A percentile compares a stretch with the other conserved stretches of the same genome.
Conservation (phyloP, 2,888 invertebrate genomes). For the Metallyticus violacea region DNA sequence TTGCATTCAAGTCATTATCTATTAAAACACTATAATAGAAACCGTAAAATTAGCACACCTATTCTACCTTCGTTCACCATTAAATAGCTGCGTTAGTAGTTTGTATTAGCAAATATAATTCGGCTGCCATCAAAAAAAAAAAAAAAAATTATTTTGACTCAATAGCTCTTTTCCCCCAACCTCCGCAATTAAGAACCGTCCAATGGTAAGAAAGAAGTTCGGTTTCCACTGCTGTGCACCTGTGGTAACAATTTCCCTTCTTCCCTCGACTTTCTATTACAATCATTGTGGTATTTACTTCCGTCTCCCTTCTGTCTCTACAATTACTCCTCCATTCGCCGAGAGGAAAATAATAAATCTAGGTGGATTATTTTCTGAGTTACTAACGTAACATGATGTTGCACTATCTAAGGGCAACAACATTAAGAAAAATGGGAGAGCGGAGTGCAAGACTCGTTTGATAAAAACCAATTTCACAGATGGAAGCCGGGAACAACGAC, state of each 20-base stretch:
- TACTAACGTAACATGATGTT: not conserved
- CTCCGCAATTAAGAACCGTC: too few relatives aligned
- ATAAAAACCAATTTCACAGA: not conserved
- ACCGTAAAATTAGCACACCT: too few relatives aligned
- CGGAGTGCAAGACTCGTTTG: not conserved
- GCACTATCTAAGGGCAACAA: not conserved
- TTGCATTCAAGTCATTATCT: too few relatives aligned
- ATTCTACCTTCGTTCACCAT: too few relatives aligned
- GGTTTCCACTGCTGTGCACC: not conserved
- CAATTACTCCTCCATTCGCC: not conserved
- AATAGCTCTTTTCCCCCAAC: not conserved
- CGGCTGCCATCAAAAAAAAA: not conserved
- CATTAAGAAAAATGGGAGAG: not conserved
- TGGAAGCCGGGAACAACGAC: not conserved
- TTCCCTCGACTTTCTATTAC: not conserved
- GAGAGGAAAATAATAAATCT: not conserved
- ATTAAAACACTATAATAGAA: too few relatives aligned
- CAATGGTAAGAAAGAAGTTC: too few relatives aligned
- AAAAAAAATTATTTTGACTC: not conserved
- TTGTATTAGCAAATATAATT: too few relatives aligned
- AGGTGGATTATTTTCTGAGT: not conserved
- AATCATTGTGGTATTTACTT: not conserved
- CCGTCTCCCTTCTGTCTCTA: not conserved
- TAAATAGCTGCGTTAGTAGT: too few relatives aligned
- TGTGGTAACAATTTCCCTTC: not conserved